phyloP scores from a whole-genome alignment of 2,113 vertebrate genomes.

The Chaenogobius annularis region DNA sequence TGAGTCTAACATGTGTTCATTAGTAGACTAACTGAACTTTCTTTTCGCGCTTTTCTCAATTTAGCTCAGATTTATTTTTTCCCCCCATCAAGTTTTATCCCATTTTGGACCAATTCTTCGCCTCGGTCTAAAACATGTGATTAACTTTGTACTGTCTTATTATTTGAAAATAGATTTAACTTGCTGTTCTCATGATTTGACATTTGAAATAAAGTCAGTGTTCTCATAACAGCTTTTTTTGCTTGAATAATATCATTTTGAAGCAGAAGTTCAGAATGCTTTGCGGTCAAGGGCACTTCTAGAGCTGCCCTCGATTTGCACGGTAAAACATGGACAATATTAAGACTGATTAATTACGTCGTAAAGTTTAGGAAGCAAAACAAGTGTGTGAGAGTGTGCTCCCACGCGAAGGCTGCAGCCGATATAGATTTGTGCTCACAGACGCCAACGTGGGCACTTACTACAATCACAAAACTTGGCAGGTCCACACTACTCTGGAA shows the following conservation, averaged over 20 bases:
- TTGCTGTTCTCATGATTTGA: no score
- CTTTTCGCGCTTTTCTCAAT: no score
- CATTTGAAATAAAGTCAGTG: no score
- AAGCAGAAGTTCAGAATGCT: not conserved
- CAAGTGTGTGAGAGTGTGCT: constrained; percentile 14
- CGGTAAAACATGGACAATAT: constrained; percentile 41
- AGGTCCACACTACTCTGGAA: constrained; percentile 18
- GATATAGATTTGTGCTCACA: constrained; percentile 41
- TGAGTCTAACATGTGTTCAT: no score
- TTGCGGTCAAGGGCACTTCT: constrained; percentile 40
- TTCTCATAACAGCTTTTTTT: no score
- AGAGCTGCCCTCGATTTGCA: constrained; percentile 21
- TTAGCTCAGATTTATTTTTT: no score
- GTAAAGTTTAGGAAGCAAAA: constrained; percentile 27
- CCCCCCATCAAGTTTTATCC: no score
- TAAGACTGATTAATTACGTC: constrained; percentile 29
- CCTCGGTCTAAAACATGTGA: no score
- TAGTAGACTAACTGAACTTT: no score
- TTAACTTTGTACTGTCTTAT: no score
- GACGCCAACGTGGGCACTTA: constrained; percentile 23
- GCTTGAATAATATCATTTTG: not conserved
- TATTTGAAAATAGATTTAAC: no score
- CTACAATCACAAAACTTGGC: constrained; percentile 38
- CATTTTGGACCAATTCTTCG: no score
- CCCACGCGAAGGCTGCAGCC: constrained; percentile 26